Percentiles rank a stretch among this genome's conserved stretches.
phyloP scores from a whole-genome alignment of 2,888 invertebrate genomes.

The Sinohyriopsis cumingii region DNA sequence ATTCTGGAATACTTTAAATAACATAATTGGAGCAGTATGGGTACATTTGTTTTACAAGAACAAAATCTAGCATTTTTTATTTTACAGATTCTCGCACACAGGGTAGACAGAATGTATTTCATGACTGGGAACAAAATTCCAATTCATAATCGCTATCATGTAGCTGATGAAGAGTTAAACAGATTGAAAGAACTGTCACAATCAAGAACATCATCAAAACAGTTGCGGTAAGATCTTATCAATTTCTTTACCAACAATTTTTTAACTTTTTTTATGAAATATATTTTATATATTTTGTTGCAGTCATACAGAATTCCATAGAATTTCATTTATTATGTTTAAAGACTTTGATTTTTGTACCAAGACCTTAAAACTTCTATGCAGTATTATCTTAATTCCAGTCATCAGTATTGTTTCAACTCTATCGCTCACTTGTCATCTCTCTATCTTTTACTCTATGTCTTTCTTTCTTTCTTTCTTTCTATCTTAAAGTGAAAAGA shows the following conservation, averaged over 20 bases:
- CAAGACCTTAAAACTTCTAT: not conserved
- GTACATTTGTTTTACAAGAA: too few relatives aligned
- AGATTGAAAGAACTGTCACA: slow-evolving; percentile 35
- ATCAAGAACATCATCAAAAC: slow-evolving; percentile 24
- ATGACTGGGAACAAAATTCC: slow-evolving; percentile 47
- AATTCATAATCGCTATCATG: slow-evolving; percentile 38
- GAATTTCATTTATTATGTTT: too few relatives aligned
- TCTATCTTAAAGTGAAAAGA: not conserved
- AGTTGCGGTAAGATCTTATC: slow-evolving; percentile 18
- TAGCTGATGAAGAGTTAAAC: slow-evolving; percentile 42
- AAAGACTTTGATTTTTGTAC: not conserved
- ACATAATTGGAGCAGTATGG: too few relatives aligned
- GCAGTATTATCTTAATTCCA: not conserved
- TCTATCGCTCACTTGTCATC: not conserved
- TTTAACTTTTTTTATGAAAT: too few relatives aligned
- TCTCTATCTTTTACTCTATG: not conserved
- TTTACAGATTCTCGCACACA: slow-evolving; percentile 44
- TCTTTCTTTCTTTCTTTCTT: slow-evolving; percentile 1
- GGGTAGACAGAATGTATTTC: slow-evolving; percentile 52
- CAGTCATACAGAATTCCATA: too few relatives aligned
- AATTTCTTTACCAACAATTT: not conserved
- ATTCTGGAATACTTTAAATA: too few relatives aligned
- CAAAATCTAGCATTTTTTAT: too few relatives aligned
- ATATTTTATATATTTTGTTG: too few relatives aligned
- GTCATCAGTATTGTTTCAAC: not conserved